Evolutionary conservation across 2,797 vertebrate species (phyloP), one percentile per base, ranked within the genome.

Genomic region (Lithobates pipiens): DNA sequence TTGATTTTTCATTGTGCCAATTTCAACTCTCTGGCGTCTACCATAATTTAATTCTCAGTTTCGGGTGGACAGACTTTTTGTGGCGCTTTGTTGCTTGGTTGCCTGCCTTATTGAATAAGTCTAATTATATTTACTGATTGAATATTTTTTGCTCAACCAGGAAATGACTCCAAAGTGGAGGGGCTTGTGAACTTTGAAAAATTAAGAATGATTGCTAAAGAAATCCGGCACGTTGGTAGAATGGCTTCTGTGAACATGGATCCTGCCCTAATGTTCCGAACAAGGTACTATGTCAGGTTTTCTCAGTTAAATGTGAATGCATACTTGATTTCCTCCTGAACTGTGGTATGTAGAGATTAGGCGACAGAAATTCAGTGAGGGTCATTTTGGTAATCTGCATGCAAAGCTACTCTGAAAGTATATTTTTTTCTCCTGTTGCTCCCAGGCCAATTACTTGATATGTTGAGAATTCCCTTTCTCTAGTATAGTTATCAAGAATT

Each of bases 171-270:
- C 0, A 99, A 99, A 90, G 98, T 99, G 79, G 98, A 99, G 2
- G 98, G 98, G 44, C 91, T 99, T 90, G 97, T 99, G 78, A 99
- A 99, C 93, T 99, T 99, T 89, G 98, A 99, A 93, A 99, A 99
- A 93, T 94, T 99, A 86, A 94, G 98, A 88, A 99, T 99, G 98
- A 99, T 99, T 54, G 98, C 98, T 4, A 99, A 99, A 94, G 98
- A 99, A 93, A 99, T 99, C 27, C 96, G 98, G 42, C 98, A 99
- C 0, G 98, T 99, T 0, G 98, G 98, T 18, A 95, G 98, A 88
- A 99, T 99, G 98, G 98, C 98, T 0, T 99, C 98, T 0, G 97
- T 99, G 54, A 99, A 99, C 92, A 98, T 99, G 97, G 98, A 99
- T 91, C 98, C 98, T 0, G 97, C 98, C 25, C 95, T 99, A 74